Percentiles rank a stretch among this genome's conserved stretches.
These are phyloP conservation scores for Prorops nasuta DNA, from an alignment of 1,140 invertebrate species.

Conservation along the genomic window DNA sequence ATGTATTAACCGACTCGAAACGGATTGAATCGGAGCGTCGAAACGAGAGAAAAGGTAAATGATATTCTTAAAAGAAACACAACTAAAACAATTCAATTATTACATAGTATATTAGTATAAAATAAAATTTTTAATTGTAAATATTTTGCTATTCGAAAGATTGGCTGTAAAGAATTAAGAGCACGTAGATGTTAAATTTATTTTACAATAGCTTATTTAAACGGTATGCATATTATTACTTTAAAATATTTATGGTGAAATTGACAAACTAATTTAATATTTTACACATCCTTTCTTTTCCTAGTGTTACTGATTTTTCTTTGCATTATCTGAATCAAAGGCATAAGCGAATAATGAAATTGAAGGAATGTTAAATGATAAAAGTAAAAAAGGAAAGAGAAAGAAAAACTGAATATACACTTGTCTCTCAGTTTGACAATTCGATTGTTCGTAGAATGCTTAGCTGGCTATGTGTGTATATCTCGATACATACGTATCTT, in stretches of 20 bases:
- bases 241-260: not conserved
- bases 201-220: too few relatives aligned
- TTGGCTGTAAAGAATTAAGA: too few relatives aligned
- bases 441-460: conserved; percentile 49
- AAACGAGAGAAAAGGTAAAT: conserved; percentile 16
- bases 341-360: too few relatives aligned
- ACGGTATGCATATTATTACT: not conserved
- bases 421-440: conserved; percentile 20
- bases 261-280: too few relatives aligned
- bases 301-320: too few relatives aligned
- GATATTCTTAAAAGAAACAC: not conserved
- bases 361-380: too few relatives aligned
- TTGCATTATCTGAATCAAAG: too few relatives aligned
- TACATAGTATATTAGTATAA: conserved; percentile 3
- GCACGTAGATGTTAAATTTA: too few relatives aligned
- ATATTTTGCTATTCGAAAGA: conserved; percentile 1
- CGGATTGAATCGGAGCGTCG: conserved; percentile 34
- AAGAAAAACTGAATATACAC: not conserved
- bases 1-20: conserved; percentile 44
- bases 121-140: conserved; percentile 5
- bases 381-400: too few relatives aligned
- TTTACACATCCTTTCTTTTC: too few relatives aligned
- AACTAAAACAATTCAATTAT: conserved; percentile 3
- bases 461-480: conserved; percentile 52
- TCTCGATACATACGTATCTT: conserved; percentile 35